These are phyloP conservation scores for Uloborus diversus DNA, from an alignment of 1,140 invertebrate species.

Conservation along the genomic window DNA sequence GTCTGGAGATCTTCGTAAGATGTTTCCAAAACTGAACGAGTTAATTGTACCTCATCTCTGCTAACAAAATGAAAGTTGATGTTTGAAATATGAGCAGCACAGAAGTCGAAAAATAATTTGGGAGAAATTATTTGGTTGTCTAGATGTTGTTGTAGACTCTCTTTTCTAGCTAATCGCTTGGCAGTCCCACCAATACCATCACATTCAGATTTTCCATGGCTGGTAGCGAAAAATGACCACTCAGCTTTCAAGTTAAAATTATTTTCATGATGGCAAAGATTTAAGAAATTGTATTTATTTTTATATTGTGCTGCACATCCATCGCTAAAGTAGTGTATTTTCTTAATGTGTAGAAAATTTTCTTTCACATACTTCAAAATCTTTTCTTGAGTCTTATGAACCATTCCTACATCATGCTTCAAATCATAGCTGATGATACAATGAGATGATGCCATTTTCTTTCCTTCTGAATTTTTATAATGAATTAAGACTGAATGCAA, in stretches of 20 bases:
- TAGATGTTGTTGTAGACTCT: conserved; percentile 1
- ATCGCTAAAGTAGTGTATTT: conserved; percentile 3
- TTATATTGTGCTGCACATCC: neutral
- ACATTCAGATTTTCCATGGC: conserved; percentile 46
- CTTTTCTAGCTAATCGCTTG: conserved; percentile 32
- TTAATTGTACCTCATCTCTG: neutral
- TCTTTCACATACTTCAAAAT: neutral
- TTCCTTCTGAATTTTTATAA: too few relatives aligned
- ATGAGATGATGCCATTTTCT: too few relatives aligned
- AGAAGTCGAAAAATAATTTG: neutral
- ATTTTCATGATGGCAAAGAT: conserved; percentile 5
- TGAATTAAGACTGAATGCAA: too few relatives aligned
- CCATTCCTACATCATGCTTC: neutral
- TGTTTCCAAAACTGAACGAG: neutral
- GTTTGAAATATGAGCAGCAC: neutral
- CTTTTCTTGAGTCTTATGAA: neutral
- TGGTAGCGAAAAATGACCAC: conserved; percentile 55
- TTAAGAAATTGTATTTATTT: neutral
- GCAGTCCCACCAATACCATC: conserved; percentile 55
- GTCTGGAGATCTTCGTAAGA: neutral
- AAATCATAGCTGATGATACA: neutral
- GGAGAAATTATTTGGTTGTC: neutral
- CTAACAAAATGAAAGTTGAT: neutral
- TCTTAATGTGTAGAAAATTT: neutral
- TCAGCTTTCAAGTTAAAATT: conserved; percentile 18